A percentile compares a stretch with the other conserved stretches of the same genome.
phyloP scores from a whole-genome alignment of 1,140 invertebrate genomes.

The Plutomurus gul region DNA sequence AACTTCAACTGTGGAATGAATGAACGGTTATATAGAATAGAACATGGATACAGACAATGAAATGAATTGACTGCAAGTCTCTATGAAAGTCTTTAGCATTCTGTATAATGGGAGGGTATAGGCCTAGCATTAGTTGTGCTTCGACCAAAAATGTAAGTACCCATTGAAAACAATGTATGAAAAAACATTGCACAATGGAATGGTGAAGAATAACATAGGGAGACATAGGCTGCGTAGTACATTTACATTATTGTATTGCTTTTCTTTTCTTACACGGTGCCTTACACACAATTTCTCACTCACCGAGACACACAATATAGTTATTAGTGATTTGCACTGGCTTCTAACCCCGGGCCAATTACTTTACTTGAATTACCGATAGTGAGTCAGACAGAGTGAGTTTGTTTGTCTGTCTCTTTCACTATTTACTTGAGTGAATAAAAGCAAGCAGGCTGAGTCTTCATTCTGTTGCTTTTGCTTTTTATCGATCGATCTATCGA shows the following conservation, averaged over 20 bases:
- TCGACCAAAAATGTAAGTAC: too few relatives aligned
- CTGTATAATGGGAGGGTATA: too few relatives aligned
- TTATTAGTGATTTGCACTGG: neutral
- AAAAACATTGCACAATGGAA: too few relatives aligned
- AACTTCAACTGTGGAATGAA: neutral
- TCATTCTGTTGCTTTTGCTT: slow-evolving; percentile 24
- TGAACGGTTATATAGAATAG: neutral
- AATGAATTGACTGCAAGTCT: neutral
- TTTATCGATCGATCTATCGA: slow-evolving; percentile 11
- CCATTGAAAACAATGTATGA: too few relatives aligned
- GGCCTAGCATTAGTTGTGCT: too few relatives aligned
- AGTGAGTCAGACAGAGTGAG: slow-evolving; percentile 11
- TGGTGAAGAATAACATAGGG: too few relatives aligned
- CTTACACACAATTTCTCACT: too few relatives aligned
- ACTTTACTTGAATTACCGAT: slow-evolving; percentile 7
- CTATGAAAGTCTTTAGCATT: too few relatives aligned
- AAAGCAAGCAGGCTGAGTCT: slow-evolving; percentile 1
- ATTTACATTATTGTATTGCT: too few relatives aligned
- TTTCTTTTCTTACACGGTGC: too few relatives aligned
- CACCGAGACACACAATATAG: too few relatives aligned
- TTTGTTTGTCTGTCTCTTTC: neutral
- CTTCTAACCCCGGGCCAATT: neutral
- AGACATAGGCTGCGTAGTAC: too few relatives aligned
- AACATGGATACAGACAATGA: neutral
- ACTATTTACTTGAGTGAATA: neutral